Evolutionary conservation across 2,888 invertebrate genomes (phyloP), one percentile per base, ranked within the genome.

Genomic region (Conus canariensis): DNA sequence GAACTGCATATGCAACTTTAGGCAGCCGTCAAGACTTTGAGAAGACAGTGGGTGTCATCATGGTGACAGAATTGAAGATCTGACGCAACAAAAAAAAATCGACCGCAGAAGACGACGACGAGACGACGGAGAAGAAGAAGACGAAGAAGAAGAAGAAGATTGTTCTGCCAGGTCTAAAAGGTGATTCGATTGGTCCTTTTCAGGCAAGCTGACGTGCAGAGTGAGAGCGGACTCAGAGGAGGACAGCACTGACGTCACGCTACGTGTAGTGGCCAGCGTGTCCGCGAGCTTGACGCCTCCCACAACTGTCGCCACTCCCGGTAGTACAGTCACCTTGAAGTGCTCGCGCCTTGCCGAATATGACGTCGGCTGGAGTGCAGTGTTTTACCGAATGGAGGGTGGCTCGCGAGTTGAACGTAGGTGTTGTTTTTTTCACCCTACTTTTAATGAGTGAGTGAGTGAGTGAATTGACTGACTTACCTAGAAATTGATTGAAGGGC

Each of bases 321-420:
- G 87, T 16, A 56, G 74, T 87, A 56, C 74, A n/a, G 74, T 87
- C 74, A 87, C 22, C 58, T 45, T 87, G 58, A 74, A 10, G 9
- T 87, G 87, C 74, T 14, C 56, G 56, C 87, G 87, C 70, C 9
- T 0, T 10, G 87, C 87, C 58, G 87, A 58, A 74, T 87, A 87
- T 74, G n/a, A 87, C 56, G 70, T n/a, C 25, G 9, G 12, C 25
- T 87, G 87, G 87, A 64, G 22, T 14, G 74, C 87, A 10, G 56
- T 12, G 19, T 58, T 70, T 14, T 74, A 74, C 58, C 45, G 67
- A 3, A n/a, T 86, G 25, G 64, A 86, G 30, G 25, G 67, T 16
- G n/a, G 19, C 1, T 1, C 12, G 0, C 64, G 1, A 6, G 45
- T 30, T 6, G 64, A 86, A 45, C 25, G 80, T 80, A 45, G 14